Conservation (phyloP, 2,113 vertebrate genomes). For the Acrocephalus arundinaceus region DNA sequence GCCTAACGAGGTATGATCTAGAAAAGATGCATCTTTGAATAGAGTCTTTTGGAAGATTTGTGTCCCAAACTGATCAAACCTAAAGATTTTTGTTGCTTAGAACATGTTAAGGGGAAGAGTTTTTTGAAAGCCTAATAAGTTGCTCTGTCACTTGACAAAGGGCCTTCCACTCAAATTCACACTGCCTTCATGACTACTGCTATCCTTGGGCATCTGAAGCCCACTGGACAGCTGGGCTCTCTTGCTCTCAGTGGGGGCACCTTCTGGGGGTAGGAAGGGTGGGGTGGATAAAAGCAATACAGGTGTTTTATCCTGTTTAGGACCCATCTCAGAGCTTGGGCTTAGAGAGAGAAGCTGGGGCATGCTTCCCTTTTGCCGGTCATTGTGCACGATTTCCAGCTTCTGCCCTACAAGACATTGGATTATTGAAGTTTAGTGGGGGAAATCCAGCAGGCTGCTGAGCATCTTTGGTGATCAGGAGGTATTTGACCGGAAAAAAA, state of each 20-base stretch:
- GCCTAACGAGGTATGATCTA: background rate
- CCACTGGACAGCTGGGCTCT: background rate
- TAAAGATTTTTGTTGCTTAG: background rate
- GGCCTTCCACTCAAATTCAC: background rate
- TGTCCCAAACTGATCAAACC: background rate
- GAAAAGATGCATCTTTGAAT: background rate
- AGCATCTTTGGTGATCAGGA: background rate
- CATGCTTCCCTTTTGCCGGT: background rate
- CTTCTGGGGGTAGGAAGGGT: background rate
- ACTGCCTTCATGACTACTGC: fast-evolving
- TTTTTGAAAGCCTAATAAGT: background rate
- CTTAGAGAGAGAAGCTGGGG: background rate
- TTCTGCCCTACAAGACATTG: background rate
- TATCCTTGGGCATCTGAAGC: background rate
- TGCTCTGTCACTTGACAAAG: background rate
- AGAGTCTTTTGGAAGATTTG: background rate
- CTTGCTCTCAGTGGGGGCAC: fast-evolving
- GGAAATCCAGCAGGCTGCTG: background rate
- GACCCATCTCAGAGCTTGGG: background rate
- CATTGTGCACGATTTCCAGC: background rate
- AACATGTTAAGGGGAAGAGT: background rate
- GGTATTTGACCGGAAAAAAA: background rate
- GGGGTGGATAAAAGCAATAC: background rate
- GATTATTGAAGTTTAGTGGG: background rate
- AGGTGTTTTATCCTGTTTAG: background rate